Evolutionary conservation across 2,888 invertebrate species (phyloP), one percentile per base, ranked within the genome.

Genomic region (Pseudanteris insignis): DNA sequence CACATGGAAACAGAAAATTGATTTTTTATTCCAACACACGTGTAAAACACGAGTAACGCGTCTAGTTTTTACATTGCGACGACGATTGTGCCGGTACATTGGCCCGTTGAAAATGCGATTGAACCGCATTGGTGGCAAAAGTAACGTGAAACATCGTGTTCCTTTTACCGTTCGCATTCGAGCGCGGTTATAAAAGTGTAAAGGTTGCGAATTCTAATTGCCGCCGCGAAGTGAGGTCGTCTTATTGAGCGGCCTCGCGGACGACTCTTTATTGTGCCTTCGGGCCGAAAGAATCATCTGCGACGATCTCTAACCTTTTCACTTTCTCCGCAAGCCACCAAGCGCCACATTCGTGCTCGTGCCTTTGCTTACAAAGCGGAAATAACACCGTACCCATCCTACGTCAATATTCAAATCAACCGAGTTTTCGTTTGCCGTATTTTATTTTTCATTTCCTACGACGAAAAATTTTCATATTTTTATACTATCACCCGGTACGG

Each of bases 221-320:
- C 63, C 28, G 7, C 21, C 9, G 47, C 33, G 40, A 37, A 37
- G 51, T 30, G 51, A 53, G 65, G 63, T 64, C 43, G 58, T 50
- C 47, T 51, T 51, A 57, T 46, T 50, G 51, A 57, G 41, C 53
- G 58, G 57, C 63, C 53, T 63, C 63, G 46, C 59, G 54, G 54
- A 54, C 50, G 63, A 63, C 59, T 63, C 59, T 63, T 63, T 54
- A 59, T 63, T 59, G 59, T 59, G 59, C 59, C 63, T 54, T 55
- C 33, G 41, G 51, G 51, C 54, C 63, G 63, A 67, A 71, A 74
- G 71, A 72, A 72, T 69, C 40, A 65, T 66, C 69, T 67, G 67
- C 66, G 65, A 54, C 64, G 68, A 73, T 72, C 74, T 73, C 66
- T 71, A 71, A 75, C 74, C 74, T 73, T 71, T 70, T 63, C 54